These are phyloP conservation scores for Platalea minor DNA, from an alignment of 2,797 vertebrate genomes.

Conservation along the genomic window DNA sequence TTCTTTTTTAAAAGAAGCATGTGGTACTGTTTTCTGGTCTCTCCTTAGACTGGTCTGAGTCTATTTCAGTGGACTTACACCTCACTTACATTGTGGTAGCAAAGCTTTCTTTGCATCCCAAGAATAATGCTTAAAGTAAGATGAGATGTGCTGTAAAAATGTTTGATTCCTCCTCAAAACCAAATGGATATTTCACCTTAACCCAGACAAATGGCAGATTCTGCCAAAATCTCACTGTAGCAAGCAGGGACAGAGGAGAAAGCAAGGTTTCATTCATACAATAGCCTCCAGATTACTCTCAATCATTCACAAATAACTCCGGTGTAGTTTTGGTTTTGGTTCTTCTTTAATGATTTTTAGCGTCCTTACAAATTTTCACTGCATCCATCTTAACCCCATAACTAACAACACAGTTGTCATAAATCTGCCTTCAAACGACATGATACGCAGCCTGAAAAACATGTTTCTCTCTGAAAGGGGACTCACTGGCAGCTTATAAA, in stretches of 20 bases:
- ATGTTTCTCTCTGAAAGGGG: not conserved
- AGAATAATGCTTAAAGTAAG: not conserved
- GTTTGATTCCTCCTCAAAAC: not conserved
- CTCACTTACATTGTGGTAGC: not conserved
- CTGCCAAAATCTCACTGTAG: constrained; percentile 2
- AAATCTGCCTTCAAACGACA: not conserved
- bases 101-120: not conserved
- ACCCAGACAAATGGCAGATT: constrained; percentile 14
- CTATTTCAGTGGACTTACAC: not conserved
- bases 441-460: not conserved
- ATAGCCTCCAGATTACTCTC: not conserved
- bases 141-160: not conserved
- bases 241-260: constrained; percentile 15
- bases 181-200: not conserved
- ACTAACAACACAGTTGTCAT: not conserved
- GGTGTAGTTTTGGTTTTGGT: not conserved
- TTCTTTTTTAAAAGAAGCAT: not conserved
- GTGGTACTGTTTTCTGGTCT: not conserved
- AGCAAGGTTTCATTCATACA: constrained; percentile 3
- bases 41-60: not conserved
- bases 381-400: not conserved
- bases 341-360: constrained; percentile 9
- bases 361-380: not conserved
- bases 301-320: not conserved
- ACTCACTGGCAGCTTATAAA: not conserved